A percentile compares a stretch with the other conserved stretches of the same genome.
phyloP scores from a whole-genome alignment of 2,888 invertebrate species.

The Oscheius sp. region DNA sequence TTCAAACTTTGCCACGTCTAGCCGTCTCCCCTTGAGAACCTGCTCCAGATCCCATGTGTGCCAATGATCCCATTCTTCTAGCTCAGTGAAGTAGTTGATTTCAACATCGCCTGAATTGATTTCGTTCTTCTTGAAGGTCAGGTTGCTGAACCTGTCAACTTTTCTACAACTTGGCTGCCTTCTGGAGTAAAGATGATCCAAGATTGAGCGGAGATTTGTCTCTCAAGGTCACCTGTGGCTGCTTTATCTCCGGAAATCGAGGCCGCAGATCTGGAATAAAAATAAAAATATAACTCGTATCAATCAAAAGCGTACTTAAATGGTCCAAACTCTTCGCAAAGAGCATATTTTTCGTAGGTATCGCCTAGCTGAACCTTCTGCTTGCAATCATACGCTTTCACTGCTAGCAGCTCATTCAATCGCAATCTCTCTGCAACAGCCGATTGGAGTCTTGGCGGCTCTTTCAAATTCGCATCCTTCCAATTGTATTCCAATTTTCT shows the following conservation, averaged over 20 bases:
- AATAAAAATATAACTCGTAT: too few relatives aligned
- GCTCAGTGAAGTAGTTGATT: conserved; percentile 30
- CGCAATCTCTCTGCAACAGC: conserved; percentile 22
- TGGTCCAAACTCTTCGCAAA: conserved; percentile 21
- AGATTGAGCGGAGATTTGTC: conserved; percentile 5
- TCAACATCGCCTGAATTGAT: conserved; percentile 25
- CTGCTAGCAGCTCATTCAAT: conserved; percentile 28
- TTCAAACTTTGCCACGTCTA: conserved; percentile 25
- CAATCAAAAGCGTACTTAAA: conserved; percentile 9
- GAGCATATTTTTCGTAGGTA: conserved; percentile 4
- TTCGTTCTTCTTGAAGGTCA: background rate
- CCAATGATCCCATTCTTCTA: conserved; percentile 28
- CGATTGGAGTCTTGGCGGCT: conserved; percentile 8
- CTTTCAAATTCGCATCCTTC: conserved; percentile 7
- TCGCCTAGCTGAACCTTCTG: conserved; percentile 9
- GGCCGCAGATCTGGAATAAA: conserved; percentile 17
- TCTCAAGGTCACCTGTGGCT: conserved; percentile 21
- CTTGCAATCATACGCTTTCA: conserved; percentile 24
- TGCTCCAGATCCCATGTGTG: conserved; percentile 32
- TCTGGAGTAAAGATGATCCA: conserved; percentile 30
- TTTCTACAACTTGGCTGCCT: conserved; percentile 19
- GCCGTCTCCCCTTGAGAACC: conserved; percentile 16
- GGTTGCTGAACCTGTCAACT: conserved; percentile 9
- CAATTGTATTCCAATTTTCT: background rate
- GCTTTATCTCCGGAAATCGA: conserved; percentile 27